A percentile compares a stretch with the other conserved stretches of the same genome.
Conservation (phyloP, 2,113 vertebrate species). For the Amblyornis subalaris region DNA sequence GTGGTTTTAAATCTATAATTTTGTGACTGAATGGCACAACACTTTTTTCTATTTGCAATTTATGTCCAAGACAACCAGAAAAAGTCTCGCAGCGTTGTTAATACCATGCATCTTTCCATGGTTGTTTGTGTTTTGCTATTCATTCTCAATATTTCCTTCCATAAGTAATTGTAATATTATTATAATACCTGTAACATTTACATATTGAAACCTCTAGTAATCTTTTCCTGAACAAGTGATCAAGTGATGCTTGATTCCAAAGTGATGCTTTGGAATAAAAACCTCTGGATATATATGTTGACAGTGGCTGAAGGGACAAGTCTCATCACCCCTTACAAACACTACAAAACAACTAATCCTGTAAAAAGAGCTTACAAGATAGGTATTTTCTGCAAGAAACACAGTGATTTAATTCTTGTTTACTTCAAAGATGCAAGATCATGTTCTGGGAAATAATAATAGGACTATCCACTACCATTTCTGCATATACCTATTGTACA, state of each 20-base stretch:
- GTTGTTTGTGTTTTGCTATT: background rate
- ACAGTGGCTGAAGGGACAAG: background rate
- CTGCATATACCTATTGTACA: background rate
- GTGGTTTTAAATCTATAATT: slow-evolving; percentile 55
- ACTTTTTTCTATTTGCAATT: slow-evolving; percentile 26
- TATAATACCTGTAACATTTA: background rate
- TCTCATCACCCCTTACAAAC: background rate
- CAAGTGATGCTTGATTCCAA: background rate
- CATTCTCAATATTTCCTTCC: background rate
- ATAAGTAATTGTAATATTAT: background rate
- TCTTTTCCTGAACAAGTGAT: background rate
- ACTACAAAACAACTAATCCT: background rate
- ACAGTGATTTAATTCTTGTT: background rate
- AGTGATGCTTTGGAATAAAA: background rate
- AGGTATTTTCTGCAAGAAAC: background rate
- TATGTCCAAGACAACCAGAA: background rate
- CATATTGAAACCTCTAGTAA: background rate
- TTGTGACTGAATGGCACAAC: background rate
- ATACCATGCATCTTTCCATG: background rate
- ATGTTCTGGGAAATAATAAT: background rate
- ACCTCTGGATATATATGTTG: background rate
- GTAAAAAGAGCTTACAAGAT: background rate
- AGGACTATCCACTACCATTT: background rate
- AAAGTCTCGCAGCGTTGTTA: background rate
- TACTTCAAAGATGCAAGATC: background rate